Conservation (phyloP, 2,888 invertebrate genomes). For the Pyrgus malvae region DNA sequence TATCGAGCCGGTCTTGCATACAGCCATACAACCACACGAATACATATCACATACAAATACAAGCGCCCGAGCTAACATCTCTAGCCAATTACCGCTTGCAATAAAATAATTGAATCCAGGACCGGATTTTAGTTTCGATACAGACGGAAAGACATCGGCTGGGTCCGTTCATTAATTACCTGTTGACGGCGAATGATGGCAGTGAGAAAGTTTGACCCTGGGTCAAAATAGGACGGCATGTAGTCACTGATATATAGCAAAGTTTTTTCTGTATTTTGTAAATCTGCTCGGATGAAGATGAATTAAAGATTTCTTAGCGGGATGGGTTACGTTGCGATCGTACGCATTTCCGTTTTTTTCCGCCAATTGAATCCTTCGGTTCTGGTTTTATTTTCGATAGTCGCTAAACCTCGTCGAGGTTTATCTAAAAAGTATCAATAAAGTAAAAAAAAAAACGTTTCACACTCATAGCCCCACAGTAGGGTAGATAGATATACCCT, state of each 20-base stretch:
- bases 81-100: constrained; percentile 25
- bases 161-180: constrained; percentile 17
- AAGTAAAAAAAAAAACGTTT: too few species aligned
- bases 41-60: not conserved
- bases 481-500: too few species aligned
- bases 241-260: not conserved
- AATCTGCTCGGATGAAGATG: too few species aligned
- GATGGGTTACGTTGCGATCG: too few species aligned
- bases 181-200: constrained; percentile 17
- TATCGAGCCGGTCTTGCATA: constrained; percentile 4
- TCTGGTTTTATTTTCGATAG: too few species aligned
- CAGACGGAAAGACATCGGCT: constrained; percentile 11
- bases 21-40: not conserved
- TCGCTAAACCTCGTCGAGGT: too few species aligned
- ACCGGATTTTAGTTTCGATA: constrained; percentile 31
- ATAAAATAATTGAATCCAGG: constrained; percentile 35
- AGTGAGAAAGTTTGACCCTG: constrained; percentile 16
- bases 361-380: too few species aligned
- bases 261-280: too few species aligned
- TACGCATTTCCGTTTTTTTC: too few species aligned
- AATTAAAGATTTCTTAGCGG: not conserved
- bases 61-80: constrained; percentile 7
- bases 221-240: constrained; percentile 7
- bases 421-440: too few species aligned
- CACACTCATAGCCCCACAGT: too few species aligned